phyloP scores from a whole-genome alignment of 2,888 invertebrate species.

The Dioctria rufipes region DNA sequence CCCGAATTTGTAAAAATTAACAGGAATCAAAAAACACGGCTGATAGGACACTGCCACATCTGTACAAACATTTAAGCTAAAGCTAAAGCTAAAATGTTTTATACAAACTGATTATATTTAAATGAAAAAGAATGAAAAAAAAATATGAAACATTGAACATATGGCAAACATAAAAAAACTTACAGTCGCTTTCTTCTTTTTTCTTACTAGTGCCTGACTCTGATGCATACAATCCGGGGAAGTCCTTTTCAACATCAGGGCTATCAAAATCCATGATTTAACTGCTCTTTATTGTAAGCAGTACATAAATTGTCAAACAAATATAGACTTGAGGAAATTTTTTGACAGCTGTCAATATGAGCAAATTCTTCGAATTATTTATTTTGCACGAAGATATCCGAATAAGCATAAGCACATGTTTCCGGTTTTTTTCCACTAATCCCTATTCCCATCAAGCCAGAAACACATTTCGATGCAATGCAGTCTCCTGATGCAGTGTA shows the following conservation, averaged over 20 bases:
- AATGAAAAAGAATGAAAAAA: too few relatives aligned
- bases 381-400: neutral
- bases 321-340: neutral
- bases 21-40: too few relatives aligned
- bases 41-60: too few relatives aligned
- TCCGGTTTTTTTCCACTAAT: neutral
- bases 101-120: too few relatives aligned
- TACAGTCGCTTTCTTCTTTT: slow-evolving; percentile 88
- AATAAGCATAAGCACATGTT: slow-evolving; percentile 6
- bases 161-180: slow-evolving; percentile 65
- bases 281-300: neutral
- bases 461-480: too few relatives aligned
- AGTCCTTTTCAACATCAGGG: slow-evolving; percentile 91
- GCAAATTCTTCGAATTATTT: neutral
- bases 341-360: neutral
- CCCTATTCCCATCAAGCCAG: too few relatives aligned
- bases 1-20: too few relatives aligned
- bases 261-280: slow-evolving; percentile 73
- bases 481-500: too few relatives aligned
- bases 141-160: too few relatives aligned
- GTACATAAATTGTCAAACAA: neutral
- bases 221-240: slow-evolving; percentile 89
- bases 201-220: slow-evolving; percentile 75
- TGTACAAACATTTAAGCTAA: too few relatives aligned
- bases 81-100: too few relatives aligned